Evolutionary conservation across 2,113 vertebrate genomes (phyloP).

Genomic region (Carollia perspicillata): DNA sequence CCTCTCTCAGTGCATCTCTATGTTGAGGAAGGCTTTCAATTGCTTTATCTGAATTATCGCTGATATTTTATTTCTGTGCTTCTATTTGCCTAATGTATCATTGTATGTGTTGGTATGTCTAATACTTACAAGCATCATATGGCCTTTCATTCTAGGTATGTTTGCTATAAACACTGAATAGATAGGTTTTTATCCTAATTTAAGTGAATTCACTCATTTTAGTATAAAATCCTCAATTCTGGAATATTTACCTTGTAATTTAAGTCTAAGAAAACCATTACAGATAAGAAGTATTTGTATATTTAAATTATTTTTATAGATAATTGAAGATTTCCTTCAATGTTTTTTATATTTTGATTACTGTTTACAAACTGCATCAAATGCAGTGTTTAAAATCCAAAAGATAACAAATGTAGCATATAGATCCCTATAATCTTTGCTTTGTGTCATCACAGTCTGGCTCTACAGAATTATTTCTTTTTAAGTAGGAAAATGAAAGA

Average conservation of each 20-base stretch:
- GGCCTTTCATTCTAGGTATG: not conserved
- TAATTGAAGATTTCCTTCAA: not conserved
- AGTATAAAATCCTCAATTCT: not conserved
- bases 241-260: not conserved
- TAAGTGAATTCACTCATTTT: not conserved
- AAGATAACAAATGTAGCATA: not conserved
- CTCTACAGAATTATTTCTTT: not conserved
- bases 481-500: not conserved
- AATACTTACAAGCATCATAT: not conserved
- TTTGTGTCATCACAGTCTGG: not conserved
- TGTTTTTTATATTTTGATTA: slow-evolving; percentile 12
- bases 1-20: not conserved
- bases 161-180: not conserved
- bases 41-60: not conserved
- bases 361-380: not conserved
- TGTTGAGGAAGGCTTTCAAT: not conserved
- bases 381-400: not conserved
- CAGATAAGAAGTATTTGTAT: not conserved
- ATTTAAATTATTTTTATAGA: not conserved
- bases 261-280: not conserved
- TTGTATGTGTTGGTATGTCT: not conserved
- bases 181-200: not conserved
- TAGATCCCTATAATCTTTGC: not conserved
- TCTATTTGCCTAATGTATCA: not conserved
- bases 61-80: not conserved